Evolutionary conservation across 2,797 vertebrate genomes (phyloP).

Genomic region (Oreortyx pictus): DNA sequence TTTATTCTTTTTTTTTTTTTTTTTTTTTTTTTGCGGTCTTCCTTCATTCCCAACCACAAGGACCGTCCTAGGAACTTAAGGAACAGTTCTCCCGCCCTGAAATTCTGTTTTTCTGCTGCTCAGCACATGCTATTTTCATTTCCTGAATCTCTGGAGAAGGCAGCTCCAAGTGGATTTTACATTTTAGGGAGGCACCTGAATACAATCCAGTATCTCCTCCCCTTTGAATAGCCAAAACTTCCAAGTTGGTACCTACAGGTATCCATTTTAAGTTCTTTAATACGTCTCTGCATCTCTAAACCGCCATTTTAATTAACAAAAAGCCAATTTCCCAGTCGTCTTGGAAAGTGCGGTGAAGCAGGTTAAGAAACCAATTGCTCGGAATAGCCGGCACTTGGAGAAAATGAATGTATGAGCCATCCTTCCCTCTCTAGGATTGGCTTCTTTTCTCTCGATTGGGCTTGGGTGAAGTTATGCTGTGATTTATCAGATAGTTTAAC

Average conservation of each 20-base stretch:
- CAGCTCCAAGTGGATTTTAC: not conserved
- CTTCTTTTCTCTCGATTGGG: not conserved
- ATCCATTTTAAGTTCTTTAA: slow-evolving; percentile 56
- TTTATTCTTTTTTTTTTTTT: no score
- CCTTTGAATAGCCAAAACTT: not conserved
- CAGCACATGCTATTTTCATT: not conserved
- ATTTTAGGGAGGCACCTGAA: not conserved
- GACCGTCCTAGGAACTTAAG: not conserved
- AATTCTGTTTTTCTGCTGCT: not conserved
- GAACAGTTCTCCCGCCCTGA: not conserved
- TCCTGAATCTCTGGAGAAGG: not conserved
- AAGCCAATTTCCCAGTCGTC: slow-evolving; percentile 25
- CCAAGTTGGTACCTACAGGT: not conserved
- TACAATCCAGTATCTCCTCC: not conserved
- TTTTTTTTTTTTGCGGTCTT: not conserved
- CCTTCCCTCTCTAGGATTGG: not conserved
- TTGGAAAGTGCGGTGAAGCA: slow-evolving; percentile 12
- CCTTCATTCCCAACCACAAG: not conserved
- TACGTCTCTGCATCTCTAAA: slow-evolving; percentile 4
- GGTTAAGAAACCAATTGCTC: not conserved
- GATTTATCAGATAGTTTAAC: slow-evolving; percentile 78
- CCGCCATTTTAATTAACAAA: slow-evolving; percentile 65
- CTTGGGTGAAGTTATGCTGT: slow-evolving; percentile 55
- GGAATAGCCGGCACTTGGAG: not conserved
- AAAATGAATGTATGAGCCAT: not conserved